Conservation (phyloP, 2,113 vertebrate species). For the Spea multiplicata region DNA sequence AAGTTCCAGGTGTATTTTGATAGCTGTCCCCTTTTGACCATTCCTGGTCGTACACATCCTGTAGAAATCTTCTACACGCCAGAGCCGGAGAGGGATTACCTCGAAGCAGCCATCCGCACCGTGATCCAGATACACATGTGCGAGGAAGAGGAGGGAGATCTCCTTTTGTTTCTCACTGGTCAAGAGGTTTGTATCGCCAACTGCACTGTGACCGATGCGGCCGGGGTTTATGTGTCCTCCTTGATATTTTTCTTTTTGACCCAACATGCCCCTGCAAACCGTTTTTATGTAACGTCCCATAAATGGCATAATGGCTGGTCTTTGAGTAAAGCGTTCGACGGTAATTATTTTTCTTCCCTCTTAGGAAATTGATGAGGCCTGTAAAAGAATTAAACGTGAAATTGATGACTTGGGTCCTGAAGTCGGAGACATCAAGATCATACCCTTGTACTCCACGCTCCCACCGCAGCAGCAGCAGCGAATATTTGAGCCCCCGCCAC, state of each 20-base stretch:
- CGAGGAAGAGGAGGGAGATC: constrained; percentile 90
- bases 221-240: constrained; percentile 3
- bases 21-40: constrained; percentile 90
- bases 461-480: constrained; percentile 94
- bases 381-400: constrained; percentile 95
- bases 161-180: constrained; percentile 91
- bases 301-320: too few species aligned
- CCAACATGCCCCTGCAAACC: too few species aligned
- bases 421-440: constrained; percentile 96
- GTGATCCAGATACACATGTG: constrained; percentile 98
- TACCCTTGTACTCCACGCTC: constrained; percentile 93
- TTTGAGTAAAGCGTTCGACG: too few species aligned
- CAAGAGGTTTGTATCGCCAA: constrained; percentile 79
- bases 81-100: constrained; percentile 91
- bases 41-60: constrained; percentile 92
- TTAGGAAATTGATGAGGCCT: constrained; percentile 97
- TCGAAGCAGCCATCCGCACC: constrained; percentile 93
- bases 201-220: constrained; percentile 34
- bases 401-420: constrained; percentile 93
- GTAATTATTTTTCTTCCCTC: constrained; percentile 39
- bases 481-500: constrained; percentile 93
- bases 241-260: not conserved
- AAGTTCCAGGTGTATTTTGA: constrained; percentile 98
- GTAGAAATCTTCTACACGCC: constrained; percentile 98
- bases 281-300: too few species aligned